Conservation (phyloP, 2,113 vertebrate species). For the Amphiprion percula region DNA sequence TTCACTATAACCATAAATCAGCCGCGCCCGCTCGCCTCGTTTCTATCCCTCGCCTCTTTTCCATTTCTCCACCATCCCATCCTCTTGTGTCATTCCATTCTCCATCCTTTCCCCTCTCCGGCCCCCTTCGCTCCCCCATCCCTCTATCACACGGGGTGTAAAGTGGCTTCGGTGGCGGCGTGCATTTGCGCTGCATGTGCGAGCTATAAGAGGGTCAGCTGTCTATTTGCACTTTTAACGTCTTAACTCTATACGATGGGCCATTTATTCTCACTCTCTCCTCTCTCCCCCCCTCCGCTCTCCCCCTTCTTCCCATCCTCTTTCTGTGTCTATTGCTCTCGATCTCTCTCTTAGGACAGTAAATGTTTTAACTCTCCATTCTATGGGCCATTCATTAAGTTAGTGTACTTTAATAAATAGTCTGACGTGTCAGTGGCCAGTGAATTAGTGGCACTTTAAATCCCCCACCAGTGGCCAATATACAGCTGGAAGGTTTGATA, state of each 20-base stretch:
- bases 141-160: slow-evolving; percentile 68
- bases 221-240: slow-evolving; percentile 86
- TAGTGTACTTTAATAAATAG: slow-evolving; percentile 88
- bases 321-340: slow-evolving; percentile 75
- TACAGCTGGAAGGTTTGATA: slow-evolving; percentile 70
- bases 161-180: slow-evolving; percentile 74
- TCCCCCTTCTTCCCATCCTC: slow-evolving; percentile 42
- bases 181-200: slow-evolving; percentile 66
- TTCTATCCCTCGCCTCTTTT: slow-evolving; percentile 21
- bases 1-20: slow-evolving; percentile 53
- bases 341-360: slow-evolving; percentile 81
- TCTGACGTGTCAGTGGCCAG: slow-evolving; percentile 82
- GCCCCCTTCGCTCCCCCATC: slow-evolving; percentile 56
- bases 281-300: slow-evolving; percentile 26
- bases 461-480: slow-evolving; percentile 74
- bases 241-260: slow-evolving; percentile 83
- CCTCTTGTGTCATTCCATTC: slow-evolving; percentile 61
- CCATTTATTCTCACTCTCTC: slow-evolving; percentile 81
- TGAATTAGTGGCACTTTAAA: slow-evolving; percentile 87
- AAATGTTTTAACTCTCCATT: slow-evolving; percentile 86
- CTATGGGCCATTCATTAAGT: slow-evolving; percentile 87
- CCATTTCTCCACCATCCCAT: slow-evolving; percentile 44
- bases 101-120: slow-evolving; percentile 34
- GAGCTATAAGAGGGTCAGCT: slow-evolving; percentile 83
- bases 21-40: slow-evolving; percentile 1